Percentiles rank a stretch among this genome's conserved stretches.
These are phyloP conservation scores for Ovis aries DNA, from an alignment of 2,113 vertebrate species.

Conservation along the genomic window ARS-UI_Ramb_v3.0 NC_056069.1:70563501-70564000, in stretches of 20 bases:
- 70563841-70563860: too few species aligned
- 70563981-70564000: rapidly evolving
- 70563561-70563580: background rate
- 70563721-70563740: background rate
- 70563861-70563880: background rate
- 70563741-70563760: background rate
- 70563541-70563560: background rate
- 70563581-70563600: background rate
- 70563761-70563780: rapidly evolving
- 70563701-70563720: rapidly evolving
- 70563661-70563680: too few species aligned
- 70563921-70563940: rapidly evolving
- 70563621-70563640: background rate
- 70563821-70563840: background rate
- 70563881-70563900: rapidly evolving
- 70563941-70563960: background rate
- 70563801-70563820: too few species aligned
- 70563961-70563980: background rate
- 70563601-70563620: background rate
- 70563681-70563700: background rate
- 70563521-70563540: background rate
- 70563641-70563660: background rate
- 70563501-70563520: background rate
- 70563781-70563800: rapidly evolving
- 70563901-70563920: background rate